phyloP scores from a whole-genome alignment of 2,888 invertebrate species.

The Yponomeuta plumbellus region DNA sequence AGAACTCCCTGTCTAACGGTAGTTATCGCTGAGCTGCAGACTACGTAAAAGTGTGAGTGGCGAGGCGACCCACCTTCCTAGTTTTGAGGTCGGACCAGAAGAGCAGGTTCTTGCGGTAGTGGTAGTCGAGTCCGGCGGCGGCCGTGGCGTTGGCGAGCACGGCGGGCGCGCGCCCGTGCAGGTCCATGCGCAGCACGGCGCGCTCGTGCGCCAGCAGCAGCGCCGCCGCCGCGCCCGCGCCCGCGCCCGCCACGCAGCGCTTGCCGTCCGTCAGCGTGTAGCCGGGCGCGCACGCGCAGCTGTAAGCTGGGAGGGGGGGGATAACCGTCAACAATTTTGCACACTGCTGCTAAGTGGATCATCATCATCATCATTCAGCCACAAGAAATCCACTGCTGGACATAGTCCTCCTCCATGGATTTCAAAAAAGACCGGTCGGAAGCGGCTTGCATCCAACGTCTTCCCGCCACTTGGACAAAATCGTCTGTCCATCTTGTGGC shows the following conservation, averaged over 20 bases:
- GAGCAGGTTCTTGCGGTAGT: conserved; percentile 84
- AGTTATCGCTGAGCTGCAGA: no score
- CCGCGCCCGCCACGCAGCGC: conserved; percentile 78
- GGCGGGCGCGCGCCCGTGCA: conserved; percentile 78
- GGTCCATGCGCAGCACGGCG: conserved; percentile 82
- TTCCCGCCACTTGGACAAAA: no score
- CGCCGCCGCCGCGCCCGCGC: conserved; percentile 67
- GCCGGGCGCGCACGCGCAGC: conserved; percentile 88
- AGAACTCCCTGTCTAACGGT: no score
- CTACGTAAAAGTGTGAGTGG: no score
- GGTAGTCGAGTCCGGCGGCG: conserved; percentile 91
- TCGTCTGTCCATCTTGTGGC: no score
- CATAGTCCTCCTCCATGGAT: no score
- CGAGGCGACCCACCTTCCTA: conserved; percentile 81
- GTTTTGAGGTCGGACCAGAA: conserved; percentile 95
- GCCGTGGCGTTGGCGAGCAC: conserved; percentile 87
- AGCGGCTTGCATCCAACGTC: no score
- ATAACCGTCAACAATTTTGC: no score
- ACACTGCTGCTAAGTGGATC: no score
- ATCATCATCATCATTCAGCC: no score
- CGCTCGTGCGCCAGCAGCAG: conserved; percentile 84
- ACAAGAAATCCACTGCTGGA: no score
- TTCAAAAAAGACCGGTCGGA: no score
- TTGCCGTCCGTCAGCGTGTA: conserved; percentile 78
- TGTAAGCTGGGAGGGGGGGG: conserved; percentile 74